phyloP scores from a whole-genome alignment of 92 coral and sea anemone species.

The Paragorgia papillata region DNA sequence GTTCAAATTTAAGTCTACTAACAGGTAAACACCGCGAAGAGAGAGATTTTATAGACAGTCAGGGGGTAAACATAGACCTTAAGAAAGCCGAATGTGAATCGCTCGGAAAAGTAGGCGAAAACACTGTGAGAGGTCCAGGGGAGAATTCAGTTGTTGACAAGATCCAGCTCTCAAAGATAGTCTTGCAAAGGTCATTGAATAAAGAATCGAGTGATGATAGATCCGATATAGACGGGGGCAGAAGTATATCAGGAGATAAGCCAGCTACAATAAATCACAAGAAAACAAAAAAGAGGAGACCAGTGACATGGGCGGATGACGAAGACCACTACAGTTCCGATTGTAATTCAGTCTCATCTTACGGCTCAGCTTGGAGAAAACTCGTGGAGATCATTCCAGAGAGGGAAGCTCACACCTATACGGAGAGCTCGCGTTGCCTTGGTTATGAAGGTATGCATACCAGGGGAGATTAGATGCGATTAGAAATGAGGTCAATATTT shows the following conservation, averaged over 20 bases:
- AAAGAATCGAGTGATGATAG: conserved; percentile 63
- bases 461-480: neutral
- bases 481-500: neutral
- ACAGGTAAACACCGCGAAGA: neutral
- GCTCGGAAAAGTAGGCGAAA: too few relatives aligned
- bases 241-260: conserved; percentile 83
- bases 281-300: conserved; percentile 10
- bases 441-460: conserved; percentile 11
- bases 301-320: conserved; percentile 20
- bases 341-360: conserved; percentile 1
- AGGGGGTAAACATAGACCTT: neutral
- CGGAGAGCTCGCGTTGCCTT: neutral
- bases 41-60: neutral
- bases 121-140: too few relatives aligned
- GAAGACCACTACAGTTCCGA: conserved; percentile 8
- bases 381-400: conserved; percentile 6
- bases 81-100: neutral
- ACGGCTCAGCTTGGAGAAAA: neutral
- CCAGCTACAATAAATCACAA: conserved; percentile 48
- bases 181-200: neutral
- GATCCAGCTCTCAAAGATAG: neutral
- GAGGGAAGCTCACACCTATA: neutral
- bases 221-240: conserved; percentile 84
- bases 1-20: neutral
- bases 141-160: neutral